A percentile compares a stretch with the other conserved stretches of the same genome.
phyloP scores from a whole-genome alignment of 2,113 vertebrate species.

The Dermatemys mawii region DNA sequence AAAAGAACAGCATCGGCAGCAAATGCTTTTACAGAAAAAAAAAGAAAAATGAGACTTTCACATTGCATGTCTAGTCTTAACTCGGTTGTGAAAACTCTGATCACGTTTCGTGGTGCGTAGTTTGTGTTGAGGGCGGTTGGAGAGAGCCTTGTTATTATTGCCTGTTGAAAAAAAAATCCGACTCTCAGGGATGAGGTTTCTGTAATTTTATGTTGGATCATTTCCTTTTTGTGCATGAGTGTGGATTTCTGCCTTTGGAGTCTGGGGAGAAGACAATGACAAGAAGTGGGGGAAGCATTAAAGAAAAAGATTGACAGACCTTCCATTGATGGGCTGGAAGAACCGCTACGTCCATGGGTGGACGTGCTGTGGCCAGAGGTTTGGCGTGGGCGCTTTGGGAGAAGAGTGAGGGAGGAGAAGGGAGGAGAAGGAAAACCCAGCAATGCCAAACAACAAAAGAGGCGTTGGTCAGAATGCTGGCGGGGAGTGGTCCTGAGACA shows the following conservation, averaged over 20 bases:
- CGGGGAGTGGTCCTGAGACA: not conserved
- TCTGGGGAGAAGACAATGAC: not conserved
- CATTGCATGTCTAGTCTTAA: conserved; percentile 59
- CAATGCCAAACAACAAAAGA: not conserved
- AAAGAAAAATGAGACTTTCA: conserved; percentile 29
- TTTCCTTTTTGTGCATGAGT: not conserved
- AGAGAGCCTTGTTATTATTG: conserved; percentile 55
- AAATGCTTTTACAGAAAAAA: conserved; percentile 48
- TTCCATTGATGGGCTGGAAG: accelerated
- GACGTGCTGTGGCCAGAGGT: not conserved
- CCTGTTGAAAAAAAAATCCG: conserved; percentile 33
- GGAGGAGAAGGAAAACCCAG: no score
- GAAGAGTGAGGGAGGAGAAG: not conserved
- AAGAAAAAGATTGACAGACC: not conserved
- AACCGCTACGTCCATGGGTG: accelerated
- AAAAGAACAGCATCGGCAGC: conserved; percentile 44
- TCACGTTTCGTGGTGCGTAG: not conserved
- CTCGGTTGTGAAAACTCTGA: conserved; percentile 32
- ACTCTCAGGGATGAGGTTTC: conserved; percentile 78
- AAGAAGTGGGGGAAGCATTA: not conserved
- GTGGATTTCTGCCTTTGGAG: conserved; percentile 46
- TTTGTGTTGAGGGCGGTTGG: conserved; percentile 46
- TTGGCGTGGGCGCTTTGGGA: accelerated
- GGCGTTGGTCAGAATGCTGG: accelerated
- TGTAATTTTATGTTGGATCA: conserved; percentile 13